Evolutionary conservation across 2,888 invertebrate genomes (phyloP).

Genomic region (Polyploca ridens): DNA sequence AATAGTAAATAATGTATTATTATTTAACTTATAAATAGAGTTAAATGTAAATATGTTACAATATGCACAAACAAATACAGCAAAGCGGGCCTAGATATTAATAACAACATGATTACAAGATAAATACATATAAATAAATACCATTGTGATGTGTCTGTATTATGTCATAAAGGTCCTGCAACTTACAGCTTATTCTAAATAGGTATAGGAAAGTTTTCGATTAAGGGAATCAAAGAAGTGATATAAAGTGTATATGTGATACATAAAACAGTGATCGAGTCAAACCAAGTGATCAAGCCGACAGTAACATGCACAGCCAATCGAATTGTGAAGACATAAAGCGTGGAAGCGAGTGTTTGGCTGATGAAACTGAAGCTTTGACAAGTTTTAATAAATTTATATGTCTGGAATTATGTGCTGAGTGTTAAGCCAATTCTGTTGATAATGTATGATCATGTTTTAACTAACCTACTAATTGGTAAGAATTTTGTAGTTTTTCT

Average conservation of each 20-base stretch:
- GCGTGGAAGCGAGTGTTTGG: slow-evolving; percentile 60
- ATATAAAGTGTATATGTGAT: background rate
- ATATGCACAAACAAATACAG: background rate
- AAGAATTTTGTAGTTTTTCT: background rate
- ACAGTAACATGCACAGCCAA: slow-evolving; percentile 63
- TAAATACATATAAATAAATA: too few relatives aligned
- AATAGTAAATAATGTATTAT: background rate
- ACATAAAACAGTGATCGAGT: background rate
- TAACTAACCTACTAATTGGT: background rate
- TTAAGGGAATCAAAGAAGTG: background rate
- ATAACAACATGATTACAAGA: too few relatives aligned
- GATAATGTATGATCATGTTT: slow-evolving; percentile 21
- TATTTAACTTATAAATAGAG: background rate
- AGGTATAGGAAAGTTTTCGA: background rate
- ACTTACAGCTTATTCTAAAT: background rate
- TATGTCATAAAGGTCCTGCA: background rate
- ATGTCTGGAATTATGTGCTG: slow-evolving; percentile 16
- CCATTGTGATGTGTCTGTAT: background rate
- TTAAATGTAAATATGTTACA: background rate
- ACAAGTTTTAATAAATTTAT: slow-evolving; percentile 11
- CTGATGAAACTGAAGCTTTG: slow-evolving; percentile 61
- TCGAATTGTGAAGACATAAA: slow-evolving; percentile 53
- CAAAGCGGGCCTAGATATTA: slow-evolving; percentile 5
- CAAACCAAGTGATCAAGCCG: slow-evolving; percentile 21
- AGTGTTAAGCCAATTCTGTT: slow-evolving; percentile 20